Evolutionary conservation across 2,113 vertebrate species (phyloP).

Genomic region (Oryzias melastigma): DNA sequence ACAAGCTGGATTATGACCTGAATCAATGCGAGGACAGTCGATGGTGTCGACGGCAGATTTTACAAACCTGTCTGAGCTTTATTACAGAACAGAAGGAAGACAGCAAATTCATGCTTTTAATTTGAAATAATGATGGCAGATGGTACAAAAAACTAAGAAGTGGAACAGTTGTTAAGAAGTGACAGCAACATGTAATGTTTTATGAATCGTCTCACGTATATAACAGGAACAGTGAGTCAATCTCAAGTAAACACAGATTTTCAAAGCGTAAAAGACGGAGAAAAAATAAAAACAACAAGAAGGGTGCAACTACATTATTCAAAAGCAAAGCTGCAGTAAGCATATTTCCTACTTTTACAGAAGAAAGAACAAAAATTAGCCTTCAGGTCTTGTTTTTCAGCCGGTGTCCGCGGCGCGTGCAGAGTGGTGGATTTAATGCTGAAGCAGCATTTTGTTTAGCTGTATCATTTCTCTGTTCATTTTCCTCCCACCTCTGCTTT

Average conservation of each 20-base stretch:
- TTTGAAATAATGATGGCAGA: too few relatives aligned
- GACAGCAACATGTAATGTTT: too few relatives aligned
- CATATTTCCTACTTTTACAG: slow-evolving; percentile 24
- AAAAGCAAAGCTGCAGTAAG: slow-evolving; percentile 30
- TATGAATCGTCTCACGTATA: background rate
- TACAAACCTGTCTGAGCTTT: background rate
- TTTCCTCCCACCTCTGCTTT: slow-evolving; percentile 40
- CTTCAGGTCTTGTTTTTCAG: slow-evolving; percentile 21
- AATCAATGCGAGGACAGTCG: background rate
- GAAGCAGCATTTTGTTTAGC: slow-evolving; percentile 34
- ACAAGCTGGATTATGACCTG: too few relatives aligned
- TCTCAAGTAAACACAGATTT: slow-evolving; percentile 2
- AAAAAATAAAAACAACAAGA: background rate
- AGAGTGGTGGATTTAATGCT: slow-evolving; percentile 9
- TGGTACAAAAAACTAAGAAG: too few relatives aligned
- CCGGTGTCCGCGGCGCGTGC: background rate
- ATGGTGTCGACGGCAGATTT: too few relatives aligned
- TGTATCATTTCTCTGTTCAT: slow-evolving; percentile 20
- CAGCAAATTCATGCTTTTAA: too few relatives aligned
- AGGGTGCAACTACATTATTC: slow-evolving; percentile 33
- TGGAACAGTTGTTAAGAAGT: too few relatives aligned
- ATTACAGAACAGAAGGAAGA: background rate
- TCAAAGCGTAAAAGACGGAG: too few relatives aligned
- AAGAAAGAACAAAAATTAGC: slow-evolving; percentile 7
- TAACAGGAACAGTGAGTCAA: background rate